A percentile compares a stretch with the other conserved stretches of the same genome.
Conservation (phyloP, 2,797 vertebrate species). For the Phyllotis vaccarum region DNA sequence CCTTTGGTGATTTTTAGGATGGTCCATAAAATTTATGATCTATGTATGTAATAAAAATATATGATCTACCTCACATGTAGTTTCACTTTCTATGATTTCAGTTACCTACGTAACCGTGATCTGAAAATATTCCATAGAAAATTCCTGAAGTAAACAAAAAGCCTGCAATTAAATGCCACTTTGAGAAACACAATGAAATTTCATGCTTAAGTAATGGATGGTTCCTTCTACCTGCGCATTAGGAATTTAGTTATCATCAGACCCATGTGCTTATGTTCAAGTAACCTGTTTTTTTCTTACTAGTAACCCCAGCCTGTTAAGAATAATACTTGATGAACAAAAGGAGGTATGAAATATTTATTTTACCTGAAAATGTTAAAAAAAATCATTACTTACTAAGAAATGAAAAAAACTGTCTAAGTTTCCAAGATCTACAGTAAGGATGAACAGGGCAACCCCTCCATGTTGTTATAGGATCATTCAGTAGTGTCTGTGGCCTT, state of each 20-base stretch:
- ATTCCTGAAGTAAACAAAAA: neutral
- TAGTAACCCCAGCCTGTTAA: neutral
- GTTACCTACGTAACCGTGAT: neutral
- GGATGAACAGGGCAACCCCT: neutral
- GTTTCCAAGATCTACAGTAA: neutral
- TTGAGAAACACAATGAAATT: neutral
- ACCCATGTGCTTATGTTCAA: neutral
- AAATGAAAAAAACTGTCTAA: neutral
- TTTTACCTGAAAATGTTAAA: neutral
- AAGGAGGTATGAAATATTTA: neutral
- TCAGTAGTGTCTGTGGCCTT: neutral
- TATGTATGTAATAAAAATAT: neutral
- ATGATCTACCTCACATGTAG: neutral
- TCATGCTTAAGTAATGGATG: too few relatives aligned
- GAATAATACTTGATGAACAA: neutral
- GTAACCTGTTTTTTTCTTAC: neutral
- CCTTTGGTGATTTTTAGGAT: conserved; percentile 8
- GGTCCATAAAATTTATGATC: conserved; percentile 33
- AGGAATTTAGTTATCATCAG: neutral
- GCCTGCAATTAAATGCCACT: neutral
- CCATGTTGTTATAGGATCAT: neutral
- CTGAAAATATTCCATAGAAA: neutral
- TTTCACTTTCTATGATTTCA: neutral
- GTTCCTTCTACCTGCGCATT: neutral
- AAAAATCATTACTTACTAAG: neutral